Base-by-base conservation (phyloP, 2,797 vertebrate genomes). In the Falco berigora region DNA sequence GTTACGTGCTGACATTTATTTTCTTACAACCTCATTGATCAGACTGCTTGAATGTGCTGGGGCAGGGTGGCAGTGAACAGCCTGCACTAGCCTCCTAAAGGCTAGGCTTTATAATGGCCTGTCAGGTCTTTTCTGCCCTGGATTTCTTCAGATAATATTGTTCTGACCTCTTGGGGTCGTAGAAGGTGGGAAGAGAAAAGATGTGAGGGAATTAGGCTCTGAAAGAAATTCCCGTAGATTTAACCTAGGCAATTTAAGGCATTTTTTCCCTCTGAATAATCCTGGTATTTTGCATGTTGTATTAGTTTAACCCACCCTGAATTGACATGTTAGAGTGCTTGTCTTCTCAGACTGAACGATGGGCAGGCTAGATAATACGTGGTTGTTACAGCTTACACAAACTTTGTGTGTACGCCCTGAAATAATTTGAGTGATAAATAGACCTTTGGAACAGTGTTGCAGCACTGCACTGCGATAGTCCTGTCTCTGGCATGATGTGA, bases 291-390 rank as follows among this genome's bases (percentile, higher is more conserved):
- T 10, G 13, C 12, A 14, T 5, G 3, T 34, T 49, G 0, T 6
- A 1, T 72, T 49, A 9, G 32, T 68, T 68, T 6, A 62, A 8
- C 4, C 23, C 34, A 6, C 13, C 21, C 47, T 3, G 20, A 56
- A 21, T 4, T 66, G 27, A 7, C 6, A 3, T 13, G 4, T 19
- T 52, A 6, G 32, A 5, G 4, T 6, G 16, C 46, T 34, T 5
- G 2, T 14, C 63, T 49, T 21, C 30, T 34, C 44, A 24, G 10
- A 2, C 8, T 8, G 24, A 47, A 8, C 0, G 12, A 5, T 0
- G 12, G 10, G 23, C 9, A 42, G 46, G 3, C 16, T 74, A 12
- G 6, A 17, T 6, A 6, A 55, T 6, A 3, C 0, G 2, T 25
- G 7, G 17, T 44, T 47, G 40, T 55, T 15, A 10, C 23, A 55